phyloP scores from a whole-genome alignment of 2,113 vertebrate genomes.

The Pelobates fuscus region DNA sequence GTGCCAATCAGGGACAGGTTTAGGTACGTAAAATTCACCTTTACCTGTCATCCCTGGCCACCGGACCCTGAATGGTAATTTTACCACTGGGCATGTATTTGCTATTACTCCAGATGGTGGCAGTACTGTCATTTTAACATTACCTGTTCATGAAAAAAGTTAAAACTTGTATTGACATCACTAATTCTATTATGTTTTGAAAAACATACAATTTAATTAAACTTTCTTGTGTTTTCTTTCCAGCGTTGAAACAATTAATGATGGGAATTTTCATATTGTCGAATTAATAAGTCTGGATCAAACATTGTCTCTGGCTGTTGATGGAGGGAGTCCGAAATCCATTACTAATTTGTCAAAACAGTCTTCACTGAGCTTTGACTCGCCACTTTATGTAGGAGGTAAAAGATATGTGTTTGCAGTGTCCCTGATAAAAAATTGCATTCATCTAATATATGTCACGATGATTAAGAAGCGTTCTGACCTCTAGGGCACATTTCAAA shows the following conservation, averaged over 20 bases:
- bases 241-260: constrained; percentile 96
- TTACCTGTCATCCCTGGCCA: too few species aligned
- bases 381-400: constrained; percentile 95
- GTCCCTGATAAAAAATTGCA: constrained; percentile 26
- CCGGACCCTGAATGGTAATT: too few species aligned
- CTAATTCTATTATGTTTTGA: background rate
- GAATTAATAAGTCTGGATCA: constrained; percentile 89
- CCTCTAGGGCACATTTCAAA: constrained; percentile 14
- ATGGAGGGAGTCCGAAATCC: constrained; percentile 91
- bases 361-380: constrained; percentile 85
- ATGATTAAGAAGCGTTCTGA: constrained; percentile 27
- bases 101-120: too few species aligned
- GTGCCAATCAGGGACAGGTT: too few species aligned
- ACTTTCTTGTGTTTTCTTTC: constrained; percentile 55
- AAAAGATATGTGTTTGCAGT: constrained; percentile 58
- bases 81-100: too few species aligned
- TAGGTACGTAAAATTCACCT: too few species aligned
- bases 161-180: too few species aligned
- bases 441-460: constrained; percentile 4
- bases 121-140: too few species aligned
- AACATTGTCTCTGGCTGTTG: constrained; percentile 87
- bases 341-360: constrained; percentile 91
- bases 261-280: constrained; percentile 93
- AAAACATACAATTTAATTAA: background rate
- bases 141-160: too few species aligned